A percentile compares a stretch with the other conserved stretches of the same genome.
phyloP scores from a whole-genome alignment of 2,797 vertebrate species.

The Sylvilagus floridanus region DNA sequence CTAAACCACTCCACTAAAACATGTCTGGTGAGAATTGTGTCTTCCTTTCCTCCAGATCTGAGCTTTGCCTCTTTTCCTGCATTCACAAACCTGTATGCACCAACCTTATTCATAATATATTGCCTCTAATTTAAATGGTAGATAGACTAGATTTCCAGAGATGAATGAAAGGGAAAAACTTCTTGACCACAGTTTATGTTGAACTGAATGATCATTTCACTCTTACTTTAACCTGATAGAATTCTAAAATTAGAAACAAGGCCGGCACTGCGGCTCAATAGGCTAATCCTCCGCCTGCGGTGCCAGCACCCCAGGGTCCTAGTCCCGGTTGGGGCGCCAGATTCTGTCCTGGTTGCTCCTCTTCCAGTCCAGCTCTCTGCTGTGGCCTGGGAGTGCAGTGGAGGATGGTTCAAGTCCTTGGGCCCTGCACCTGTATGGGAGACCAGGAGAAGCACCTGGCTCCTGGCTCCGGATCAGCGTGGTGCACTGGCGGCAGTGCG shows the following conservation, averaged over 20 bases:
- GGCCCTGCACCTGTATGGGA: too few relatives aligned
- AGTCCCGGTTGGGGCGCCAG: too few relatives aligned
- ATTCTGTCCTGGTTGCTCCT: too few relatives aligned
- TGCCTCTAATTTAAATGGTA: conserved; percentile 30
- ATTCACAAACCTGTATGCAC: background rate
- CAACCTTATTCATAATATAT: background rate
- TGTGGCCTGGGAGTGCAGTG: too few relatives aligned
- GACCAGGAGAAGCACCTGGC: too few relatives aligned
- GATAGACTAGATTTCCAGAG: conserved; percentile 6
- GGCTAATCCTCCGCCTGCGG: too few relatives aligned
- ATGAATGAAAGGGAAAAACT: conserved; percentile 41
- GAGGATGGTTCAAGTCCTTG: too few relatives aligned
- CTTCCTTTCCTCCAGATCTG: background rate
- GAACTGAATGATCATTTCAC: conserved; percentile 77
- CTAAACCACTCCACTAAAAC: background rate
- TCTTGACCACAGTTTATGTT: conserved; percentile 39
- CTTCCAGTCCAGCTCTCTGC: too few relatives aligned
- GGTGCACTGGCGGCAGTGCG: too few relatives aligned
- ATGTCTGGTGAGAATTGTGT: background rate
- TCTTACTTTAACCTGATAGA: conserved; percentile 74
- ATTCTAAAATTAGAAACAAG: conserved; percentile 87
- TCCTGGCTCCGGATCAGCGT: too few relatives aligned
- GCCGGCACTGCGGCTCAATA: too few relatives aligned
- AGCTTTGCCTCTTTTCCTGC: background rate
- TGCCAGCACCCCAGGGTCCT: too few relatives aligned